Conservation (phyloP, 2,797 vertebrate species). For the Austrolebias charrua region DNA sequence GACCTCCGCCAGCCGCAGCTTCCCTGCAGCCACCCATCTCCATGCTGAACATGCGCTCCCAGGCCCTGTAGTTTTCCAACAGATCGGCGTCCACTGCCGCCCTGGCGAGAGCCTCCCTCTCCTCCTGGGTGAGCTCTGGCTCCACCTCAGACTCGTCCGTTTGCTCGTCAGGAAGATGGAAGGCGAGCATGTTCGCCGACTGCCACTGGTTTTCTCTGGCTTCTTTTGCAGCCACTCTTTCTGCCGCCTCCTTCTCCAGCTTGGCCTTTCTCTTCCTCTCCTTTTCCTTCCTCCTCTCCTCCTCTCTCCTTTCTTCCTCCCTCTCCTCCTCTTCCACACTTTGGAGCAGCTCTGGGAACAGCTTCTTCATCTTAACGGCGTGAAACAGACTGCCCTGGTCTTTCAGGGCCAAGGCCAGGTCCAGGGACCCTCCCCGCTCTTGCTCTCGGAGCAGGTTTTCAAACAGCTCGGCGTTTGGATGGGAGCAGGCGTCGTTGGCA, state of each 20-base stretch:
- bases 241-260: constrained; percentile 43
- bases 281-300: constrained; percentile 53
- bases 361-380: constrained; percentile 85
- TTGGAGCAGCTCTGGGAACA: constrained; percentile 89
- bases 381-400: constrained; percentile 90
- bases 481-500: constrained; percentile 79
- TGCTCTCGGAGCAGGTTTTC: constrained; percentile 68
- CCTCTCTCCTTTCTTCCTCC: constrained; percentile 62
- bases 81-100: constrained; percentile 65
- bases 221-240: constrained; percentile 66
- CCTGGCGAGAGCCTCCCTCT: constrained; percentile 83
- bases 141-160: constrained; percentile 27
- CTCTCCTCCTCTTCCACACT: constrained; percentile 62
- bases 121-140: constrained; percentile 77
- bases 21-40: constrained; percentile 80
- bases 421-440: constrained; percentile 51
- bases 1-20: constrained; percentile 6
- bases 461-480: constrained; percentile 71
- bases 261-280: constrained; percentile 61
- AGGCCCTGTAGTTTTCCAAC: constrained; percentile 80
- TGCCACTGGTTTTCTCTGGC: constrained; percentile 32
- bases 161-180: not conserved
- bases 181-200: constrained; percentile 8
- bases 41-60: constrained; percentile 94
- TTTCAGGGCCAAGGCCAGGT: constrained; percentile 85